Evolutionary conservation across 2,113 vertebrate genomes (phyloP), one percentile per base, ranked within the genome.

Genomic region (Serranochromis macrocephalus): DNA sequence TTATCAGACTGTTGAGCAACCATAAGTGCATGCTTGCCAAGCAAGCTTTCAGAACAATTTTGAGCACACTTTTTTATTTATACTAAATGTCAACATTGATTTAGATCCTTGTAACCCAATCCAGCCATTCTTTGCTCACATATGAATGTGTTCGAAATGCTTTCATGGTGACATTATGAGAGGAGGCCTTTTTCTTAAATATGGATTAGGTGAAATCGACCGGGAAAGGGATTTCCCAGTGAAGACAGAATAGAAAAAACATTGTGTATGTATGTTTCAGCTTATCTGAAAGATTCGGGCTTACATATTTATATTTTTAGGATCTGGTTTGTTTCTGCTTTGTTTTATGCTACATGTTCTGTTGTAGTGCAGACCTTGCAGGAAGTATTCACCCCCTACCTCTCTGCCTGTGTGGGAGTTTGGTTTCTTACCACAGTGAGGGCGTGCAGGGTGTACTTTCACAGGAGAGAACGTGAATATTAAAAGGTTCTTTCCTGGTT

Each of bases 171-270:
- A 92, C 81, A 80, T 84, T 84, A 86, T 86, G 40, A 42, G 21
- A 86, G 53, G 31, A 53, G 66, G 63, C 19, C 21, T 73, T 73
- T 2, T 73, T 73, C 68, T 80, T 55, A 29, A 71, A 45, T 53
- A 63, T 45, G 49, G 80, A 85, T 75, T 24, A 71, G 38, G 40
- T 47, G 40, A 47, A 75, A 16, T 47, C 3, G 16, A 29, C 2
- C 51, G 58, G 58, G 58, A 83, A 80, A 85, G 82, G 85, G 81
- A 81, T 84, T 86, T 92, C 84, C 86, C 81, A 73, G 31, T 53
- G 31, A 73, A 47, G 75, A 19, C 45, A 36, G 49, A 80, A 38
- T 6, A 36, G 42, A 78, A 86, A 78, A 19, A 24, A 19, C 9
- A 82, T 7, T 7, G 14, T 63, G 7, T 12, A n/a, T 24, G n/a